Evolutionary conservation across 2,797 vertebrate species (phyloP), one percentile per base, ranked within the genome.

Genomic region (Lutjanus argentimaculatus): DNA sequence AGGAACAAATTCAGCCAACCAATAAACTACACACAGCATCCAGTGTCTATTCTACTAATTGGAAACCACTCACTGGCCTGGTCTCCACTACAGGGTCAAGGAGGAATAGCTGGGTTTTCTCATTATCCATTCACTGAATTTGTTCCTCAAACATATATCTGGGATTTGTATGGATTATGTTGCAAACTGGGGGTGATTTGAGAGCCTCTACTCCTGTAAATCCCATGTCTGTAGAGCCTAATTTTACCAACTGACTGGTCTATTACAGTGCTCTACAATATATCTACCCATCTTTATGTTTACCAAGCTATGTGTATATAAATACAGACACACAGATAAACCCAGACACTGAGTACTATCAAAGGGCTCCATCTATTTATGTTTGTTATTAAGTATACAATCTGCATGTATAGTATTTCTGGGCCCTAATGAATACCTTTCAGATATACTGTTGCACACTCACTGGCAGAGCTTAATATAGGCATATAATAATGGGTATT

Each of bases 71-170:
- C 72, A 72, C 55, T 69, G 21, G 55, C 48, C 66, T 84, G 69
- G 64, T 75, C 86, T 81, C 25, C 21, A 72, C 72, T 36, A 52
- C 63, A 66, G 61, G 65, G 77, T 82, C 80, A 69, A 68, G 22
- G 69, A 78, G 65, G 61, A 77, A 72, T 45, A 46, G 58, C 22
- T 40, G 19, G 1, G 36, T 56, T 83, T 71, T 57, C 81, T 82
- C 67, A 82, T 86, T 86, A 81, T 72, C 45, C 49, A 53, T 79
- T 78, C 71, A 65, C 66, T 75, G 83, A 80, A 78, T 70, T 56
- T 85, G 40, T 21, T 66, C 30, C 53, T 78, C 62, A 65, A 56
- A 77, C 56, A 67, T 72, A 58, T 69, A 75, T 76, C 75, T 80
- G 52, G 56, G 51, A 67, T 85, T 83, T 88, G 52, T 64, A 69